These are phyloP conservation scores for Drosophila arawakana DNA, from an alignment of 1,140 invertebrate species.

Conservation along the genomic window DNA sequence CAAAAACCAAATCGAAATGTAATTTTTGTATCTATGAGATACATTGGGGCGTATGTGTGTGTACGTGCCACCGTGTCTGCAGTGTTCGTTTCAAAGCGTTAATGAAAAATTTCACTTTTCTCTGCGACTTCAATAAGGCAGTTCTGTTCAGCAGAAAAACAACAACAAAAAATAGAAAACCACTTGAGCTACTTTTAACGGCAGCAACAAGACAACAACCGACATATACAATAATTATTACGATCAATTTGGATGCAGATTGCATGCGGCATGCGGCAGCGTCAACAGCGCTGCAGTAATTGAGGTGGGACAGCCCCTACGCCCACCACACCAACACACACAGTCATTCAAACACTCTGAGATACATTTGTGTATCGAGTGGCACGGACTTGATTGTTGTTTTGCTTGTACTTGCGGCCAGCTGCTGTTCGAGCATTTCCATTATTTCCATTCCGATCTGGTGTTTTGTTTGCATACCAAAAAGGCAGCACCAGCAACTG, in stretches of 20 bases:
- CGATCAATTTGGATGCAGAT: slow-evolving; percentile 82
- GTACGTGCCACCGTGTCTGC: slow-evolving; percentile 68
- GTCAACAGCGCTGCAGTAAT: slow-evolving; percentile 52
- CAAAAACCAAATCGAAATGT: slow-evolving; percentile 57
- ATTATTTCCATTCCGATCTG: slow-evolving; percentile 54
- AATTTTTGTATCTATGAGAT: slow-evolving; percentile 56
- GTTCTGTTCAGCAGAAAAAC: slow-evolving; percentile 31
- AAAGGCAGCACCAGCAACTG: slow-evolving; percentile 11
- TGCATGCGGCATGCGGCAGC: slow-evolving; percentile 62
- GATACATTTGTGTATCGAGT: slow-evolving; percentile 41
- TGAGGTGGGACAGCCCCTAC: slow-evolving; percentile 71
- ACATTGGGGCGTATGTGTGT: slow-evolving; percentile 5
- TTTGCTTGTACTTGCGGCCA: slow-evolving; percentile 51
- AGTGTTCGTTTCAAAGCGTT: slow-evolving; percentile 55
- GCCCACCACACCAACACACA: slow-evolving; percentile 61
- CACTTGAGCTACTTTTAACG: slow-evolving; percentile 81
- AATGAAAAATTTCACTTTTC: slow-evolving; percentile 81
- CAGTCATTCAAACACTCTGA: slow-evolving; percentile 31
- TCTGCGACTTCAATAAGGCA: slow-evolving; percentile 41
- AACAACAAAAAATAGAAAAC: slow-evolving; percentile 58
- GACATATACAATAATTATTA: slow-evolving; percentile 81
- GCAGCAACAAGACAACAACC: slow-evolving; percentile 55
- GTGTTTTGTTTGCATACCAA: slow-evolving; percentile 73
- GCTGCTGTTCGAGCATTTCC: slow-evolving; percentile 53
- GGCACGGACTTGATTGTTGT: slow-evolving; percentile 52